Base-by-base conservation (phyloP, 1,140 invertebrate genomes). In the Drosophila nasuta region DNA sequence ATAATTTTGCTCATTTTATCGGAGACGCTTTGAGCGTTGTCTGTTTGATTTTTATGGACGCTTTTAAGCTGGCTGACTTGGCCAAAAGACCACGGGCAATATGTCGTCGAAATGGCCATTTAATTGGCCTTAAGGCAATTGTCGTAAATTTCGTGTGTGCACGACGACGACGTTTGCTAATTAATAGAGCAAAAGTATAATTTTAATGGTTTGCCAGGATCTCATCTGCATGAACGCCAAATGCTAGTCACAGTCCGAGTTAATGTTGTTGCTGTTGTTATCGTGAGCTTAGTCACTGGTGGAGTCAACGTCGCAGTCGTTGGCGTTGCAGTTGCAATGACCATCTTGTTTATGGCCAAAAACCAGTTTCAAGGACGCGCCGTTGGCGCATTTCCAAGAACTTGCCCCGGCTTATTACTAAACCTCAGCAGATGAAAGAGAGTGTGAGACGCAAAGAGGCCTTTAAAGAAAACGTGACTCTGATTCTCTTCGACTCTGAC, bases 341-440 rank as follows among this genome's bases (percentile, higher is more conserved):
- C 57, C 67, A 65, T 59, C 75, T 81, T 65, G 68, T 77, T 85
- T 85, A 81, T 81, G 81, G 58, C 65, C 69, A 49, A 85, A 85
- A 86, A 75, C 78, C 54, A 75, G 82, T 81, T 86, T 85, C 82
- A 85, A 85, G 82, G 82, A 85, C 82, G 81, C 69, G 74, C 65
- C 66, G 73, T 60, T 64, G 77, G 81, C 81, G 77, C 74, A 71
- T 58, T 85, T 85, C 81, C 81, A 85, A 85, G 81, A 85, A 85
- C 77, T 72, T 65, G 68, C 51, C 57, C 60, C 63, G 77, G 74
- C 77, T 85, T 66, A 78, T 85, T 78, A 85, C 69, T 52, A 49
- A 51, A 30, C 33, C 46, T 25, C 45, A 58, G 3, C 7, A 38
- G 33, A 15, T 11, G n/a, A 48, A 6, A 41, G 35, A 41, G 15